A percentile compares a stretch with the other conserved stretches of the same genome.
Evolutionary conservation across 30 jellyfish, hydroid and myxozoan species (phyloP).

Genomic region (Morbakka virulenta): DNA sequence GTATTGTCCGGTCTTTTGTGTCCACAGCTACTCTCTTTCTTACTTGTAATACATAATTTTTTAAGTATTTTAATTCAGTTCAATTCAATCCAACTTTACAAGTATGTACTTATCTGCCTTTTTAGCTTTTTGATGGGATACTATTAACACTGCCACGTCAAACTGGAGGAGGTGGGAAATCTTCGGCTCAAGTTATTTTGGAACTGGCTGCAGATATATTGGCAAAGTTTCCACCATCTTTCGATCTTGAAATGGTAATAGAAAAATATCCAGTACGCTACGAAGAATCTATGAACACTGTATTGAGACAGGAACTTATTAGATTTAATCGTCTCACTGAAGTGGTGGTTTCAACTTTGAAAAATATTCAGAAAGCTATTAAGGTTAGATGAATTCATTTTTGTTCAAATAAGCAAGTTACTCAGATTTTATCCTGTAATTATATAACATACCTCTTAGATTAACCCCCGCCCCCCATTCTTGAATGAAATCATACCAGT

Average conservation of each 20-base stretch:
- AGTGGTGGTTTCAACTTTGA: conserved; percentile 81
- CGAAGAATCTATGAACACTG: conserved; percentile 96
- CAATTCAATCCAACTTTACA: too few species aligned
- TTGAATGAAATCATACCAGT: too few species aligned
- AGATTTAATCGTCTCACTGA: conserved; percentile 87
- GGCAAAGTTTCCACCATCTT: conserved; percentile 84
- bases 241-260: conserved; percentile 77
- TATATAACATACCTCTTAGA: too few species aligned
- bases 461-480: too few species aligned
- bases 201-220: conserved; percentile 92
- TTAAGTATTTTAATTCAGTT: too few species aligned
- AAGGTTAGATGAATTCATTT: too few species aligned
- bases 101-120: too few species aligned
- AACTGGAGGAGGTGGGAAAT: conserved; percentile 90
- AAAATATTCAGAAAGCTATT: conserved; percentile 87
- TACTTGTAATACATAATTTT: too few species aligned
- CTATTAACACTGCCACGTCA: conserved; percentile 95
- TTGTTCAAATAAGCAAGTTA: too few species aligned
- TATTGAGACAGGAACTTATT: conserved; percentile 87
- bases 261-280: conserved; percentile 91
- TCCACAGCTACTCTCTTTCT: too few species aligned
- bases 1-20: too few species aligned
- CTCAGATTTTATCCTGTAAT: too few species aligned
- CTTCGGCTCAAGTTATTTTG: conserved; percentile 91
- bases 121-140: conserved; percentile 87